Evolutionary conservation across 2,113 vertebrate genomes (phyloP).

Genomic region (Garra rufa): DNA sequence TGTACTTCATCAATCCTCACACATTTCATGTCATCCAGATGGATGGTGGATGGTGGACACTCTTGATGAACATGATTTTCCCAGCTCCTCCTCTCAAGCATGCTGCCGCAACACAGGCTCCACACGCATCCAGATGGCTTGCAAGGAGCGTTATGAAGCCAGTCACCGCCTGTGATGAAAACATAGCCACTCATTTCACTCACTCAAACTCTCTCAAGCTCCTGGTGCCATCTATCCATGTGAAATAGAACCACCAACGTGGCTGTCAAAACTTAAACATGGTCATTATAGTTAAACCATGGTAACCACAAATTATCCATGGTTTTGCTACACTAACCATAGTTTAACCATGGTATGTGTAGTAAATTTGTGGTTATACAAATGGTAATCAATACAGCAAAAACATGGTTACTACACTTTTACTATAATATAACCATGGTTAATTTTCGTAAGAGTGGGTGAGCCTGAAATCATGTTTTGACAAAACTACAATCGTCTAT

Average conservation of each 20-base stretch:
- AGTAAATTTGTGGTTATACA: no score
- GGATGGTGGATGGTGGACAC: conserved; percentile 65
- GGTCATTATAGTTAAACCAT: no score
- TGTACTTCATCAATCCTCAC: conserved; percentile 73
- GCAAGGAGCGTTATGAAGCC: conserved; percentile 87
- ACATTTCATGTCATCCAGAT: conserved; percentile 77
- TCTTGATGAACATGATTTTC: conserved; percentile 74
- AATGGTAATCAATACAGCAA: no score
- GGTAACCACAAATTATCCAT: no score
- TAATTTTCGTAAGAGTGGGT: no score
- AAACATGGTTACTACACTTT: no score
- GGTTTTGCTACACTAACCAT: no score
- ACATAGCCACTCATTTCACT: conserved; percentile 78
- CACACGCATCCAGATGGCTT: conserved; percentile 78
- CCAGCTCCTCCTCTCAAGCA: conserved; percentile 83
- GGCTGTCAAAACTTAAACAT: conserved; percentile 49
- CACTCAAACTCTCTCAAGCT: conserved; percentile 73
- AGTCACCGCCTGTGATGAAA: conserved; percentile 89
- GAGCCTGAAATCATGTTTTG: no score
- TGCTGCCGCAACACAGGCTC: conserved; percentile 83
- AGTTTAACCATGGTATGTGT: no score
- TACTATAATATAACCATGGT: no score
- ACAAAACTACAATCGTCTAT: no score
- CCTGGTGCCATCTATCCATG: conserved; percentile 73
- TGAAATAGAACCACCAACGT: conserved; percentile 71